Evolutionary conservation across 2,113 vertebrate genomes (phyloP).

Genomic region (Glareola pratincola): DNA sequence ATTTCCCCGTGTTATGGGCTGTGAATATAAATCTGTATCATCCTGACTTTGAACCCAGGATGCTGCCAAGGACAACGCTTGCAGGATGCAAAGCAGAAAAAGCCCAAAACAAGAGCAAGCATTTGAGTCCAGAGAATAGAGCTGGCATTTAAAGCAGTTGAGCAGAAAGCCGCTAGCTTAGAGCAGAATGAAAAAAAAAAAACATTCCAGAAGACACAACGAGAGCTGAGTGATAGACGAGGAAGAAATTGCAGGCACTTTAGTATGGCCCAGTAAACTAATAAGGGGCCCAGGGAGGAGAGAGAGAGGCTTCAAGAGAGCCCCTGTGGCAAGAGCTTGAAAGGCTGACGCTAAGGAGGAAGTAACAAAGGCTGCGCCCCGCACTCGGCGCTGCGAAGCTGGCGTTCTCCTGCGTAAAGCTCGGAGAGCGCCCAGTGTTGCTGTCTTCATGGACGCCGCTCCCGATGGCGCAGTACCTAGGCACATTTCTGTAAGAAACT

Average conservation of each 20-base stretch:
- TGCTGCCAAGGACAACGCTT: background rate
- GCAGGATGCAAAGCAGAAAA: background rate
- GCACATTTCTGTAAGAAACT: background rate
- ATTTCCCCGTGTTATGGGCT: background rate
- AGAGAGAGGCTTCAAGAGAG: background rate
- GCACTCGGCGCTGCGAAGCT: rapidly evolving
- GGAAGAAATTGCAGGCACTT: background rate
- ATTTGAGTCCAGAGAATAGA: background rate
- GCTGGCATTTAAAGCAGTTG: background rate
- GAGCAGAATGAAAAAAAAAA: background rate
- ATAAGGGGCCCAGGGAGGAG: background rate
- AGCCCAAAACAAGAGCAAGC: background rate
- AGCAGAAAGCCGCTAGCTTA: background rate
- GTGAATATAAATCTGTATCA: background rate
- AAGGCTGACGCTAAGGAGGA: background rate
- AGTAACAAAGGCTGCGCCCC: rapidly evolving
- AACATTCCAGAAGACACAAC: background rate
- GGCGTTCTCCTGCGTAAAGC: rapidly evolving
- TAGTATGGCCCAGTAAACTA: background rate
- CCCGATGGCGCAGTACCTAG: background rate
- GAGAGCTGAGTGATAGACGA: background rate
- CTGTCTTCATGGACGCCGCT: rapidly evolving
- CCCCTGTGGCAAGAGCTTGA: background rate
- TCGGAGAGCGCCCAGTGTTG: rapidly evolving
- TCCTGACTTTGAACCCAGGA: background rate